Evolutionary conservation across 2,888 invertebrate genomes (phyloP), one percentile per base, ranked within the genome.

Genomic region (Dione juno): DNA sequence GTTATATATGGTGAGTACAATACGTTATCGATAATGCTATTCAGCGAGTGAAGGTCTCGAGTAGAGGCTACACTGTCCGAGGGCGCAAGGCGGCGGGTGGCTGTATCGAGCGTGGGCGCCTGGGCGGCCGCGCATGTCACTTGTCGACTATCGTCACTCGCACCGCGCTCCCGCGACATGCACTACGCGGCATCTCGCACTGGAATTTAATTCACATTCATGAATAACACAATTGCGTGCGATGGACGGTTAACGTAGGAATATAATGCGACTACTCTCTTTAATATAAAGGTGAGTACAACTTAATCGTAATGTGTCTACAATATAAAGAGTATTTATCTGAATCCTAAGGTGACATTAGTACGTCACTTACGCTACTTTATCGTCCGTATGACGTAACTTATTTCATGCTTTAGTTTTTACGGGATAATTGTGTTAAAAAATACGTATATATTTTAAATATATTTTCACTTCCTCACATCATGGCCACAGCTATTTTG

Each of bases 41-140:
- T 61, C 10, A 10, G 6, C 43, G 43, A 61, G 9, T 61, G 69
- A 71, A 72, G 74, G 69, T 69, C 68, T 65, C 59, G 57, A 64
- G 75, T 43, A 19, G 61, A 59, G 68, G 70, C 19, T 54, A 54
- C 54, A 28, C 54, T 54, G 54, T 54, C 37, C 53, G 57, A 69
- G 72, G 74, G 78, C 79, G 81, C 78, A 78, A 70, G 76, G 78
- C 54, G 67, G 66, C 75, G 78, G 74, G 76, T 70, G 73, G 72
- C 72, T 75, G 74, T 92, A 92, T 92, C 89, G 92, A 92, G 80
- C 92, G 92, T 92, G 89, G 91, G 90, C 89, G 80, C 92, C 92
- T 92, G 89, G 91, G 90, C 89, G 91, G 83, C 73, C 86, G 90
- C 81, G 80, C 80, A 81, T 88, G 87, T 76, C 83, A 80, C 78